Conservation (phyloP, 1,140 invertebrate genomes). For the Triops longicaudatus region DNA sequence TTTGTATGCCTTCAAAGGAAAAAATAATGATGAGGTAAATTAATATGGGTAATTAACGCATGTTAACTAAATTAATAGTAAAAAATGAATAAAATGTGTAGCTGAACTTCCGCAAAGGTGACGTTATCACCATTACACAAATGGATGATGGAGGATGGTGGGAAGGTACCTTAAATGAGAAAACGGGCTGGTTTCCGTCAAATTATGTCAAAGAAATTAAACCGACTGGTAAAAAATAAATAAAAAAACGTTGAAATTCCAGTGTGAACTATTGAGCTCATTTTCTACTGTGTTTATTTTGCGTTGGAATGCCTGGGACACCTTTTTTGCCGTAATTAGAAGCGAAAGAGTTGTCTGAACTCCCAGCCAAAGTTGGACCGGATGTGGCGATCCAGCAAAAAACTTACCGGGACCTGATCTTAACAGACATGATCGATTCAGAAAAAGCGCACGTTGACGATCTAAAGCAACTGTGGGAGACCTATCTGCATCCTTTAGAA, state of each 20-base stretch:
- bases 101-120: conserved; percentile 92
- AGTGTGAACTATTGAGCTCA: conserved; percentile 34
- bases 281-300: neutral
- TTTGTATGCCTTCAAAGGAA: conserved; percentile 84
- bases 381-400: conserved; percentile 50
- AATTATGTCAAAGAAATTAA: conserved; percentile 91
- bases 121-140: conserved; percentile 92
- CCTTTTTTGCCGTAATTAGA: neutral
- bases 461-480: conserved; percentile 70
- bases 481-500: conserved; percentile 74
- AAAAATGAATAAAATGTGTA: too few relatives aligned
- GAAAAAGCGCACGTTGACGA: conserved; percentile 82
- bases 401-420: conserved; percentile 65
- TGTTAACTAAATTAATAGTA: neutral
- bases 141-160: conserved; percentile 89
- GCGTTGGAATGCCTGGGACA: too few relatives aligned
- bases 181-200: conserved; percentile 97
- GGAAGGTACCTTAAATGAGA: conserved; percentile 90
- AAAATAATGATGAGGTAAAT: conserved; percentile 90
- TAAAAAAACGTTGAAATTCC: conserved; percentile 31
- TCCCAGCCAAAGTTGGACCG: conserved; percentile 39
- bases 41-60: neutral
- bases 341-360: conserved; percentile 9
- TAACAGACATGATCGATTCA: conserved; percentile 87
- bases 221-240: conserved; percentile 35